These are phyloP conservation scores for Montipora foliosa DNA, from an alignment of 64 coral and sea anemone species.

Conservation along the genomic window DNA sequence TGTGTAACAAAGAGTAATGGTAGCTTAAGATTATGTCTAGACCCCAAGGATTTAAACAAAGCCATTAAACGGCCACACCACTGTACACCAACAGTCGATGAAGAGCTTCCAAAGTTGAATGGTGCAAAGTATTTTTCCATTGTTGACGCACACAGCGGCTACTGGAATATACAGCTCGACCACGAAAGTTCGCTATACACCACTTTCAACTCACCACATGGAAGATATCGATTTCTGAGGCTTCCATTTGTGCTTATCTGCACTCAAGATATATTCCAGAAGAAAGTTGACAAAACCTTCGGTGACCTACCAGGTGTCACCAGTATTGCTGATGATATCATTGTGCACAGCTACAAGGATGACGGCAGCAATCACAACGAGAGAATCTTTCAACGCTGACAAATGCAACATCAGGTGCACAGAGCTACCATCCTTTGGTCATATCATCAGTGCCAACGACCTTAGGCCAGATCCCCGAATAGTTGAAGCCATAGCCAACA, in stretches of 20 bases:
- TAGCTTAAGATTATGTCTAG: slow-evolving; percentile 5
- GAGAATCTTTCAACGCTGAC: slow-evolving; percentile 52
- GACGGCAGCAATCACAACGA: slow-evolving; percentile 51
- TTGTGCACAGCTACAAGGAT: slow-evolving; percentile 33
- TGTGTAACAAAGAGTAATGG: slow-evolving; percentile 23
- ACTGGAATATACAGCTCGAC: slow-evolving; percentile 55
- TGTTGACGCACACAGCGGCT: slow-evolving; percentile 35
- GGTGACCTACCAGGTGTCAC: slow-evolving; percentile 52
- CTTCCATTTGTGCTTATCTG: slow-evolving; percentile 55
- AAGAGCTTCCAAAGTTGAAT: slow-evolving; percentile 12
- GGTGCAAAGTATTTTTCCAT: slow-evolving; percentile 45
- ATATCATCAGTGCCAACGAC: slow-evolving; percentile 11
- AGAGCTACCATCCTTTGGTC: not conserved
- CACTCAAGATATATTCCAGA: slow-evolving; percentile 51
- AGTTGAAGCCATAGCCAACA: not conserved
- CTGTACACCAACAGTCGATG: slow-evolving; percentile 31
- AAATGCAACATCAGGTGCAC: slow-evolving; percentile 55
- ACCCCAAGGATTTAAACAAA: slow-evolving; percentile 41
- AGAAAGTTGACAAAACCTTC: slow-evolving; percentile 52
- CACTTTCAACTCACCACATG: slow-evolving; percentile 52
- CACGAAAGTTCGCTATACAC: slow-evolving; percentile 47
- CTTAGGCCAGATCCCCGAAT: not conserved
- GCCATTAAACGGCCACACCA: slow-evolving; percentile 40
- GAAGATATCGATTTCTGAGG: slow-evolving; percentile 24
- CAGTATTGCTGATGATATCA: slow-evolving; percentile 48